A percentile compares a stretch with the other conserved stretches of the same genome.
phyloP scores from a whole-genome alignment of 2,113 vertebrate genomes.

The Ibidorhyncha struthersii region DNA sequence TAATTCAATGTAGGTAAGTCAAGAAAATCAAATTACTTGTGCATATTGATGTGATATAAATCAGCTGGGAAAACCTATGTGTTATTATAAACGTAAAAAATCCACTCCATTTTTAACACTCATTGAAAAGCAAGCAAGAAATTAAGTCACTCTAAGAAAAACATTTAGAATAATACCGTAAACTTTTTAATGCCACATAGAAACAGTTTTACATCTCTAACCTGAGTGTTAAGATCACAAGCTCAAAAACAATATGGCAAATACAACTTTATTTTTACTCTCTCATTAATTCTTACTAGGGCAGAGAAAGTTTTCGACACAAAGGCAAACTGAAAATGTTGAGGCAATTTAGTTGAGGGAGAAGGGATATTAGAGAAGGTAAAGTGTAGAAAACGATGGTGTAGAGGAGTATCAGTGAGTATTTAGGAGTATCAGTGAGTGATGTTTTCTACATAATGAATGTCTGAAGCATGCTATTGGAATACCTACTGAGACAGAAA shows the following conservation, averaged over 20 bases:
- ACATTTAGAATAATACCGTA: no score
- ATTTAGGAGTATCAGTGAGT: not conserved
- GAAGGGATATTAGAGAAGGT: not conserved
- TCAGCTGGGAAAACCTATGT: no score
- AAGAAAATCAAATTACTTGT: no score
- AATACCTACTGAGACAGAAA: not conserved
- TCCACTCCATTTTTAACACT: no score
- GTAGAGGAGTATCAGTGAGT: no score
- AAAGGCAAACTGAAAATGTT: not conserved
- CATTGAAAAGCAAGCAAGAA: no score
- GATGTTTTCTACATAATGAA: not conserved
- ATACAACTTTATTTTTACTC: not conserved
- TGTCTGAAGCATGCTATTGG: not conserved
- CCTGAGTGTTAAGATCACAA: not conserved
- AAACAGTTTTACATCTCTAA: not conserved
- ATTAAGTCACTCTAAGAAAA: no score
- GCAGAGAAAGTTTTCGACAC: not conserved
- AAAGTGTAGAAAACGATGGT: not conserved
- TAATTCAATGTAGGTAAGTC: no score
- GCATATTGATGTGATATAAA: no score
- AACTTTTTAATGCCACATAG: not conserved
- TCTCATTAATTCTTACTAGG: not conserved
- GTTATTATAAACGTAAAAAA: no score
- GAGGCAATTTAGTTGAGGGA: not conserved
- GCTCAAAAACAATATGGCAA: not conserved